phyloP scores from a whole-genome alignment of 2,113 vertebrate species.

The Oreochromis spilurus region DNA sequence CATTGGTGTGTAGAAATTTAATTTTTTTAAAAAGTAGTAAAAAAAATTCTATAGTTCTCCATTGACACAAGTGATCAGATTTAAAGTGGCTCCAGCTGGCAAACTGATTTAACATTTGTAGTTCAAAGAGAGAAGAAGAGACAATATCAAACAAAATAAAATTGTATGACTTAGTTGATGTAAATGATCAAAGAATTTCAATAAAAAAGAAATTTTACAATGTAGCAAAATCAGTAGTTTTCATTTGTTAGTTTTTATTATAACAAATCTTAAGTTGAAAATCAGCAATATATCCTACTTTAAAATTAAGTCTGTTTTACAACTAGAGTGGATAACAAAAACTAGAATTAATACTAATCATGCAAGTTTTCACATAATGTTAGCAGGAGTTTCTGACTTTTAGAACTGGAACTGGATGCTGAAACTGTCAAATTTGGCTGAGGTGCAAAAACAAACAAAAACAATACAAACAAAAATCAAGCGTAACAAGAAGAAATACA shows the following conservation, averaged over 20 bases:
- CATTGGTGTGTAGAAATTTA: neutral
- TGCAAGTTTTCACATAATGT: neutral
- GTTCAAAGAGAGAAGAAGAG: neutral
- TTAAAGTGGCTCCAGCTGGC: neutral
- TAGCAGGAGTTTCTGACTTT: neutral
- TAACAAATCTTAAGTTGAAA: neutral
- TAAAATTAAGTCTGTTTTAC: neutral
- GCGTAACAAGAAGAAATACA: neutral
- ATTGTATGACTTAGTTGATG: neutral
- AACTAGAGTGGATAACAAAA: neutral
- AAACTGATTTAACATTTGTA: neutral
- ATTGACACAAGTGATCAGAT: neutral
- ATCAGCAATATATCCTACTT: neutral
- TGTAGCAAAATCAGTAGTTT: neutral
- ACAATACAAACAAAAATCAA: neutral
- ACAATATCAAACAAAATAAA: neutral
- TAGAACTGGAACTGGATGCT: neutral
- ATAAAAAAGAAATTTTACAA: neutral
- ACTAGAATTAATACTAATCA: neutral
- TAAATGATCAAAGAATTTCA: neutral
- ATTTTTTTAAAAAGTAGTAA: no score
- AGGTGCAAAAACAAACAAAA: neutral
- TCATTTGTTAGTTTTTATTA: neutral
- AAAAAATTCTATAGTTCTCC: neutral
- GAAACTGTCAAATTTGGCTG: neutral